Evolutionary conservation across 1,140 invertebrate genomes (phyloP).

Genomic region (Drosophila albomicans): DNA sequence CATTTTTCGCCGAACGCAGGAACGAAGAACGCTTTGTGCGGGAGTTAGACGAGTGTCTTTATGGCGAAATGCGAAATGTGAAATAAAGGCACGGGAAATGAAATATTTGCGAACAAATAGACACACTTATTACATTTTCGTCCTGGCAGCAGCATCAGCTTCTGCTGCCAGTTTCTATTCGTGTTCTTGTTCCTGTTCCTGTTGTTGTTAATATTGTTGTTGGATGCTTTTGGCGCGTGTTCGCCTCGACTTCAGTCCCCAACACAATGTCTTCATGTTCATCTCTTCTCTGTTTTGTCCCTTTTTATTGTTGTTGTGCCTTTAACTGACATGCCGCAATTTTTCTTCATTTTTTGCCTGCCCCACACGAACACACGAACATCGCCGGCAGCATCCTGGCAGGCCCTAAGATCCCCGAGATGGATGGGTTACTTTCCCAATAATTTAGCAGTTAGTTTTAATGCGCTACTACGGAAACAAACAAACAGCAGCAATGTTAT

Average conservation of each 20-base stretch:
- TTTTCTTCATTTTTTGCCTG: conserved; percentile 75
- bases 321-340: conserved; percentile 78
- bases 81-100: conserved; percentile 74
- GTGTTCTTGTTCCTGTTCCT: conserved; percentile 7
- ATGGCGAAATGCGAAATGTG: conserved; percentile 29
- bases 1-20: conserved; percentile 16
- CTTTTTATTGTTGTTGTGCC: conserved; percentile 74
- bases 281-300: conserved; percentile 64
- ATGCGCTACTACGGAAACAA: conserved; percentile 59
- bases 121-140: conserved; percentile 81
- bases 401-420: conserved; percentile 46
- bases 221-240: conserved; percentile 77
- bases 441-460: conserved; percentile 81
- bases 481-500: background rate
- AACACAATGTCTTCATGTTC: conserved; percentile 73
- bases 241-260: conserved; percentile 36
- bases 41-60: conserved; percentile 25
- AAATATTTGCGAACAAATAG: conserved; percentile 82
- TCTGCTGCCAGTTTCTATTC: conserved; percentile 10
- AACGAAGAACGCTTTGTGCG: conserved; percentile 26
- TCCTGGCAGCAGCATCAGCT: conserved; percentile 44
- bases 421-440: conserved; percentile 77
- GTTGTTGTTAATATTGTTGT: conserved; percentile 56
- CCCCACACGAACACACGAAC: conserved; percentile 27
- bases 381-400: conserved; percentile 28